phyloP scores from a whole-genome alignment of 2,888 invertebrate species.

The Homarus gammarus region DNA sequence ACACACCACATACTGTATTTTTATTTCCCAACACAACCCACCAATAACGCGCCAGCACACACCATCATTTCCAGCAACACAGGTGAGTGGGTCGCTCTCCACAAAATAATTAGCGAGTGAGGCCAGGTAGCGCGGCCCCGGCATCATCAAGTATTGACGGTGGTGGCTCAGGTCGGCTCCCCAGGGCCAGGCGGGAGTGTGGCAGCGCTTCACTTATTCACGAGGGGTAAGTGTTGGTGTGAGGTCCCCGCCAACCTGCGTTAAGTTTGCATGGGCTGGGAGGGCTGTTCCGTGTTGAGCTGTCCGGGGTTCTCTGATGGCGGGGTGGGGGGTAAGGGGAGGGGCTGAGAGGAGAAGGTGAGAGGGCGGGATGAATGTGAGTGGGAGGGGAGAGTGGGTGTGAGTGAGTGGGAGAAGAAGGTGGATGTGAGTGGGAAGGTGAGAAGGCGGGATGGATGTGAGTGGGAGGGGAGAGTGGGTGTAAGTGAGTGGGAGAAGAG shows the following conservation, averaged over 20 bases:
- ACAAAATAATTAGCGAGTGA: background rate
- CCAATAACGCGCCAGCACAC: background rate
- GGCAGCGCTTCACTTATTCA: constrained; percentile 1
- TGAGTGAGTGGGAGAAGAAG: background rate
- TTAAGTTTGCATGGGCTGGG: constrained; percentile 10
- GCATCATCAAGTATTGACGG: background rate
- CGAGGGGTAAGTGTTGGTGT: constrained; percentile 15
- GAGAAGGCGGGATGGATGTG: background rate
- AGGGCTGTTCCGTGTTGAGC: background rate
- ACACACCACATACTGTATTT: too few species aligned
- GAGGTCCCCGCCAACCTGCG: background rate
- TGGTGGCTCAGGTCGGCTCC: background rate
- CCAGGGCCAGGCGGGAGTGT: background rate
- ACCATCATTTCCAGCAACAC: background rate
- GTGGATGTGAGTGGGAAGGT: background rate
- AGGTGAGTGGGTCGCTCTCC: background rate
- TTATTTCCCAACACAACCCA: too few species aligned
- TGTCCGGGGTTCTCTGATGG: background rate
- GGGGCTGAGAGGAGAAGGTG: background rate
- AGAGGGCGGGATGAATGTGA: background rate
- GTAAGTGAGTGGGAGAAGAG: background rate
- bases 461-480: background rate
- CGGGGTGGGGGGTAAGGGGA: too few species aligned
- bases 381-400: background rate
- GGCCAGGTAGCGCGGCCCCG: background rate